These are phyloP conservation scores for Halyomorpha halys DNA, from an alignment of 1,140 invertebrate species.

Conservation along the genomic window DNA sequence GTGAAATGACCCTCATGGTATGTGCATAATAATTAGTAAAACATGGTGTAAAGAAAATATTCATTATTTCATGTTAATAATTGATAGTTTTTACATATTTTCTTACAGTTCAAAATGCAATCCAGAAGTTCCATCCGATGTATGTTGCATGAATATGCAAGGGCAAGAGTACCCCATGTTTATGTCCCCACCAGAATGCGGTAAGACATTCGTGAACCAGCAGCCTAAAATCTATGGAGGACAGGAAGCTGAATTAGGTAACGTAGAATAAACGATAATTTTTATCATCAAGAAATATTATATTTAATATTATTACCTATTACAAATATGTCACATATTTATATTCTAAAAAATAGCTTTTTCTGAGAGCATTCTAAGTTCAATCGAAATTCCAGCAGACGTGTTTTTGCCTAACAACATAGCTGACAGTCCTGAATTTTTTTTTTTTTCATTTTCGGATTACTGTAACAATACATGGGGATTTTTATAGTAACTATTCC, in stretches of 20 bases:
- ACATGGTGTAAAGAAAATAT: too few relatives aligned
- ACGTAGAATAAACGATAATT: background rate
- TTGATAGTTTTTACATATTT: background rate
- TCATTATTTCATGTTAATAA: background rate
- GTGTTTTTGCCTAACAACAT: too few relatives aligned
- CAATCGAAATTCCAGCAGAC: too few relatives aligned
- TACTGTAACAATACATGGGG: too few relatives aligned
- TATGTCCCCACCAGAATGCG: conserved; percentile 19
- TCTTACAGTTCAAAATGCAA: background rate
- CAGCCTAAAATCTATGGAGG: conserved; percentile 17
- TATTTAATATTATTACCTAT: background rate
- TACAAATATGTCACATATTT: background rate
- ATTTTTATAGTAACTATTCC: too few relatives aligned
- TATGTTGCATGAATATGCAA: background rate
- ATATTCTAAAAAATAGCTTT: too few relatives aligned
- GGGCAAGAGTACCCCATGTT: background rate
- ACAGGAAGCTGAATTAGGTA: conserved; percentile 20
- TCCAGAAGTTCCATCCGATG: background rate
- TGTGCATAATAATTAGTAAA: too few relatives aligned
- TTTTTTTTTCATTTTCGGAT: too few relatives aligned
- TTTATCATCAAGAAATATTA: background rate
- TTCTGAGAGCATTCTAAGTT: too few relatives aligned
- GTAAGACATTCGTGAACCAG: background rate
- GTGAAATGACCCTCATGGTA: too few relatives aligned
- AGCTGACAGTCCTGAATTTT: too few relatives aligned